phyloP scores from a whole-genome alignment of 1,140 invertebrate species.

The Steinernema feltiae region DNA sequence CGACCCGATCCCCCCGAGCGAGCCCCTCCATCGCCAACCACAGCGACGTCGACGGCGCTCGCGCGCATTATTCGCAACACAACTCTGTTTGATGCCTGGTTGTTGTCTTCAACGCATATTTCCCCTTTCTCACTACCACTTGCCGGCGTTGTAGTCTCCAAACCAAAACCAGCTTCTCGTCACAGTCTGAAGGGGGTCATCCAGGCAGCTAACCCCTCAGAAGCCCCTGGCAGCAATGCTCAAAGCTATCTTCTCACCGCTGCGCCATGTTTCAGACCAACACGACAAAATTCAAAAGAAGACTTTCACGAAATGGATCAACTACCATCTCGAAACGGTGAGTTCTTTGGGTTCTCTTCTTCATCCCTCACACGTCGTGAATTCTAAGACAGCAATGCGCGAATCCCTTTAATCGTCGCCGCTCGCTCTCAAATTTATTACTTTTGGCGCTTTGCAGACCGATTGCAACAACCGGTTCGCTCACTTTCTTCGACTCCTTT shows the following conservation, averaged over 20 bases:
- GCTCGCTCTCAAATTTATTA: not conserved
- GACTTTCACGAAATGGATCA: conserved; percentile 98
- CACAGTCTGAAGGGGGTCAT: not conserved
- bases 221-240: not conserved
- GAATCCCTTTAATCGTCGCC: conserved; percentile 18
- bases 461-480: not conserved
- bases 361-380: not conserved
- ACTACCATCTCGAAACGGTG: conserved; percentile 91
- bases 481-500: not conserved
- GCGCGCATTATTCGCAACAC: conserved; percentile 14
- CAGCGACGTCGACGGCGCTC: not conserved
- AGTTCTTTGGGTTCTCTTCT: conserved; percentile 55
- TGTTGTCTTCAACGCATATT: not conserved
- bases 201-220: too few species aligned
- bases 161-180: not conserved
- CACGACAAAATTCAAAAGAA: conserved; percentile 98
- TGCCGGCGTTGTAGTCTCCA: not conserved
- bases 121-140: not conserved
- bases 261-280: conserved; percentile 72
- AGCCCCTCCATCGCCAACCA: not conserved
- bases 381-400: conserved; percentile 17
- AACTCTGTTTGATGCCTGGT: conserved; percentile 10
- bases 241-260: conserved; percentile 3
- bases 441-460: not conserved
- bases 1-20: not conserved